Conservation (phyloP, 2,113 vertebrate species). For the Narcine bancroftii region DNA sequence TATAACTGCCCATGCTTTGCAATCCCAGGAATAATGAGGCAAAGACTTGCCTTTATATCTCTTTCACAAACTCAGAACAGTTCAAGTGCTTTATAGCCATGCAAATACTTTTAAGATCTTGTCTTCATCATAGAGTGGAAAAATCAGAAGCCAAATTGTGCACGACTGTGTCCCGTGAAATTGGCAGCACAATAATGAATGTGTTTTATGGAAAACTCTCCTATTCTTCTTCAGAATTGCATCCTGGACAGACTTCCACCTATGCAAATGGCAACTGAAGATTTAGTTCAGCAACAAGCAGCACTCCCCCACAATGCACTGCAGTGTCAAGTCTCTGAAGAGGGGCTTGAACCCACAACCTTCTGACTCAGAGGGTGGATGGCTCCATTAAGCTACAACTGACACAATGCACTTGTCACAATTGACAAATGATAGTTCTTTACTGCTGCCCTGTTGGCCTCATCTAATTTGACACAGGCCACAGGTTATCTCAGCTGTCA, state of each 20-base stretch:
- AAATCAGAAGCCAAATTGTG: not conserved
- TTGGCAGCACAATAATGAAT: not conserved
- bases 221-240: not conserved
- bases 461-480: not conserved
- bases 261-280: not conserved
- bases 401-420: not conserved
- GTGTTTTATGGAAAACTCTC: not conserved
- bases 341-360: not conserved
- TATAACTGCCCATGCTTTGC: not conserved
- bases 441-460: not conserved
- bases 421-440: not conserved
- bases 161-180: not conserved
- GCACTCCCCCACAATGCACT: not conserved
- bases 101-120: not conserved
- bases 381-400: not conserved
- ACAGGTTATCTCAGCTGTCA: slow-evolving; percentile 13
- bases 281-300: not conserved
- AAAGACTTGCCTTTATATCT: not conserved
- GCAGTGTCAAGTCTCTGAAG: not conserved
- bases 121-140: not conserved
- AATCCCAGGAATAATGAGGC: not conserved
- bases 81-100: too few species aligned
- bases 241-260: not conserved
- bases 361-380: not conserved
- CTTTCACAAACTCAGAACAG: not conserved